These are phyloP conservation scores for Drosophila sordidula DNA, from an alignment of 2,888 invertebrate genomes.

Conservation along the genomic window DNA sequence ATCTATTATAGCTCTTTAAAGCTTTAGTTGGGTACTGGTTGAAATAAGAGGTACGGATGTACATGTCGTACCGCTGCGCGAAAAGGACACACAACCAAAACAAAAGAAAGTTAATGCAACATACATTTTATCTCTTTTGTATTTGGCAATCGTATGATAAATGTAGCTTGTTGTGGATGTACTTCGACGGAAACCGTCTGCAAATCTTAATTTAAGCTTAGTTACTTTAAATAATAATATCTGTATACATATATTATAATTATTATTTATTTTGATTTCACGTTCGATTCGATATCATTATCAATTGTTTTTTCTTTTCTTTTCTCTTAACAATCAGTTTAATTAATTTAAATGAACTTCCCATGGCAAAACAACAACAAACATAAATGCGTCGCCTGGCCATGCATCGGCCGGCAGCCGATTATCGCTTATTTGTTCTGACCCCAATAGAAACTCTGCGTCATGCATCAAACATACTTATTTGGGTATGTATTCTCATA, in stretches of 20 bases:
- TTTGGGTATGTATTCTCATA: neutral
- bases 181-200: neutral
- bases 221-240: neutral
- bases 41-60: too few relatives aligned
- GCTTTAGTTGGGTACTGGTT: too few relatives aligned
- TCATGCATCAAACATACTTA: constrained; percentile 30
- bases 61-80: constrained; percentile 19
- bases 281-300: neutral
- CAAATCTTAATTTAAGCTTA: neutral
- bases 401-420: neutral
- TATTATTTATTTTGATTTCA: constrained; percentile 2
- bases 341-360: constrained; percentile 16
- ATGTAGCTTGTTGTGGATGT: neutral
- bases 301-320: constrained; percentile 2
- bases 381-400: neutral
- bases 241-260: neutral
- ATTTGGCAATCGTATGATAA: neutral
- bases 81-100: constrained; percentile 1
- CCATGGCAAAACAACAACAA: constrained; percentile 4
- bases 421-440: constrained; percentile 40
- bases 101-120: constrained; percentile 19
- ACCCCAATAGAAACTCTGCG: constrained; percentile 53
- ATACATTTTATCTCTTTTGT: constrained; percentile 8
- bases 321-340: constrained; percentile 3
- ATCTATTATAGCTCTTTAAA: too few relatives aligned